Base-by-base conservation (phyloP, 2,797 vertebrate species). In the Nannoperca obscura region DNA sequence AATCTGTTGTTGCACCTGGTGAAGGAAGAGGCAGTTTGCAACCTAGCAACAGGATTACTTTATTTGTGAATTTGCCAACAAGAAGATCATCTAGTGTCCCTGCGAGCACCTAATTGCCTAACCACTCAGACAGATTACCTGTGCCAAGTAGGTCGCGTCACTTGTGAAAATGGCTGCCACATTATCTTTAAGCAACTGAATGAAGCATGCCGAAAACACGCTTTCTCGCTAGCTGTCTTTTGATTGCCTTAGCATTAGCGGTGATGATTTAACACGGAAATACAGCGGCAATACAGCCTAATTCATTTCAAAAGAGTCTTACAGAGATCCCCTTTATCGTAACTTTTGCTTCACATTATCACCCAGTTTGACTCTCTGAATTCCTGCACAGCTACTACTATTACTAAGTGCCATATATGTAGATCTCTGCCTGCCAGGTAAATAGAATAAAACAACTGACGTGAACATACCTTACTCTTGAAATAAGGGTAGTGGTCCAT, bases 401-500 rank as follows among this genome's bases (percentile, higher is more conserved):
- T 4, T 62, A n/a, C 40, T 46, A 8, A n/a, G 13, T 32, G 12
- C 19, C 14, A 22, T 14, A 8, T 13, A 17, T 17, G n/a, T 30
- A 46, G 5, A 20, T 57, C 8, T 77, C n/a, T 66, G 27, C 0
- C 4, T 66, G 10, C 24, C 30, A 5, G 4, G 8, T 66, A 49
- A 65, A 22, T 10, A 61, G 14, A 69, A 47, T 10, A 54, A 65
- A 57, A 42, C 6, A 5, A 44, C 9, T 47, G 9, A n/a, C 2
- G 5, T 27, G 53, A 71, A 80, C 86, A 34, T 89, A 96, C 96
- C 96, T 96, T 96, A 78, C 95, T 96, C 91, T 96, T 96, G 89
- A 96, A 97, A 93, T 96, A 97, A 1, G 96, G 94, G 77, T 95
- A 96, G 58, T 95, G 92, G 72, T 96, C 95, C 96, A 96, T 96